Conservation (phyloP, 2,113 vertebrate species). For the Athene noctua region DNA sequence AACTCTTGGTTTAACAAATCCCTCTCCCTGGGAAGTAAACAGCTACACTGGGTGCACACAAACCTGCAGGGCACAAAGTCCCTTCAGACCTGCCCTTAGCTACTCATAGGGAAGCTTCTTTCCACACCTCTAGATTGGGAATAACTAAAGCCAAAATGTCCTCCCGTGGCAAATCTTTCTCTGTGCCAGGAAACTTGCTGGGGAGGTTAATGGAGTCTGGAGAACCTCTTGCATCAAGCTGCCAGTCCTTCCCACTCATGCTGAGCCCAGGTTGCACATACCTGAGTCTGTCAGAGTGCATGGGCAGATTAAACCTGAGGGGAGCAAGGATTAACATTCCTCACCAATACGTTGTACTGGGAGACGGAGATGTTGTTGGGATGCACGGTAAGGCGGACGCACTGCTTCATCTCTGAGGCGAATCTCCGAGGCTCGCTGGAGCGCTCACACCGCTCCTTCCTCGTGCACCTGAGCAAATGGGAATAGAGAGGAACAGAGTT, state of each 20-base stretch:
- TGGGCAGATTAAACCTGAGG: not conserved
- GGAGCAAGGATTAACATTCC: not conserved
- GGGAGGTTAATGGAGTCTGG: not conserved
- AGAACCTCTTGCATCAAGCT: not conserved
- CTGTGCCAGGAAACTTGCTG: not conserved
- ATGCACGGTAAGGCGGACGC: constrained; percentile 92
- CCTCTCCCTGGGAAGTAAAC: not conserved
- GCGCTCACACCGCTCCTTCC: constrained; percentile 93
- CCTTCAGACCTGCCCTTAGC: not conserved
- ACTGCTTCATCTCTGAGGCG: constrained; percentile 94
- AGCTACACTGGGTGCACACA: not conserved
- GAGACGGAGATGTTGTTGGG: constrained; percentile 99
- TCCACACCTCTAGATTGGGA: not conserved
- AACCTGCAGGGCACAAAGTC: not conserved
- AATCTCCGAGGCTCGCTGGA: constrained; percentile 92
- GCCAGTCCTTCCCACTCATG: not conserved
- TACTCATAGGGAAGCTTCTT: not conserved
- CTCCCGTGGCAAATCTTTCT: not conserved
- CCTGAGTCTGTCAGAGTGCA: not conserved
- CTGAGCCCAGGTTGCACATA: not conserved
- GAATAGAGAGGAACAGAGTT: not conserved
- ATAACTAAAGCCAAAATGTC: not conserved
- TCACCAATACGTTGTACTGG: constrained; percentile 96
- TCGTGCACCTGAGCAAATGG: constrained; percentile 83
- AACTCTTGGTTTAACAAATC: not conserved